Percentiles rank a stretch among this genome's conserved stretches.
Conservation (phyloP, 37 sponge, comb jelly and placozoan genomes). For the Mnemiopsis leidyi region DNA sequence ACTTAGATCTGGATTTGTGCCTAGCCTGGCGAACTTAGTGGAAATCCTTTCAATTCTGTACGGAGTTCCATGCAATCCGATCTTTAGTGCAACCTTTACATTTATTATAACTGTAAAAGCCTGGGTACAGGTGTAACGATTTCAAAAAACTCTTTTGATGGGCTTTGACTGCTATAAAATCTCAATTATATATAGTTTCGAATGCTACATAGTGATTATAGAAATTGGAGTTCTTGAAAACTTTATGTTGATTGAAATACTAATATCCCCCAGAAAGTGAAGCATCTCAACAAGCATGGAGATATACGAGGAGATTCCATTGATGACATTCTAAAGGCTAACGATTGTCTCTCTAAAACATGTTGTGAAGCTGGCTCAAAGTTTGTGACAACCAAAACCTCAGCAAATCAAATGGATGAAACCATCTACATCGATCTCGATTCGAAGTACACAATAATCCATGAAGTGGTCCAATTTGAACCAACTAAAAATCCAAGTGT, state of each 20-base stretch:
- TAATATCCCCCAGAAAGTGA: constrained; percentile 28
- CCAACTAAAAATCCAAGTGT: background rate
- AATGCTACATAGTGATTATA: too few relatives aligned
- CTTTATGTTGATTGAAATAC: background rate
- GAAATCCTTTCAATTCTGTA: too few relatives aligned
- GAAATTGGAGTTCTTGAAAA: background rate
- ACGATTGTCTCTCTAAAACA: constrained; percentile 31
- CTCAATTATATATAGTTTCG: too few relatives aligned
- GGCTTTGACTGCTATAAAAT: too few relatives aligned
- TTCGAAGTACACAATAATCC: background rate
- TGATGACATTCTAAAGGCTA: constrained; percentile 36
- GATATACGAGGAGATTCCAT: constrained; percentile 2
- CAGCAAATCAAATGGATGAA: background rate
- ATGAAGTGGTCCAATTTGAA: background rate
- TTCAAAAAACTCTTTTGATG: too few relatives aligned
- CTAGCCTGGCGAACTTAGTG: too few relatives aligned
- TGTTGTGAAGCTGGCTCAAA: background rate
- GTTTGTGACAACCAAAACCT: background rate
- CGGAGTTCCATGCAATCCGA: too few relatives aligned
- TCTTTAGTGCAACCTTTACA: too few relatives aligned
- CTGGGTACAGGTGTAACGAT: too few relatives aligned
- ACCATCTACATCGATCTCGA: background rate
- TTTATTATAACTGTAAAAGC: too few relatives aligned
- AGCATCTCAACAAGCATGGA: constrained; percentile 53
- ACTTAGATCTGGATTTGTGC: too few relatives aligned